Base-by-base conservation (phyloP, 2,888 invertebrate species). In the Aphrophora alni region DNA sequence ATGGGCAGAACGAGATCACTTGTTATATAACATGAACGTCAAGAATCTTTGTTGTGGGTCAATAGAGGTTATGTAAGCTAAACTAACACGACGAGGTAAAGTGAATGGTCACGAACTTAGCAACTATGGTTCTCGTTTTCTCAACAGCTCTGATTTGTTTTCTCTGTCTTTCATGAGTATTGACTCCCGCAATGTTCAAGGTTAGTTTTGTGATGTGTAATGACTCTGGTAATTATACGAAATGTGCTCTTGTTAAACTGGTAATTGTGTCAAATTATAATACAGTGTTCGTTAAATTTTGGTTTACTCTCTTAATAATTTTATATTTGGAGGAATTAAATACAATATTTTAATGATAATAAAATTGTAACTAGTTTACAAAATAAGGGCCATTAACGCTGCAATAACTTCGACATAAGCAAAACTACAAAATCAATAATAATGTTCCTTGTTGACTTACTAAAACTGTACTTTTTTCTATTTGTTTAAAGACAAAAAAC, bases 11-110 rank as follows among this genome's bases (percentile, higher is more conserved):
- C 59, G 21, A 59, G 59, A 59, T 59, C 59, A 59, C 21, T 3
- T 21, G 59, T 59, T 59, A 59, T 59, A 59, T 59, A 59, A 59
- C 21, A 21, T 33, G n/a, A 21, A 59, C 44, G 44, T 44, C 8
- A 21, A 14, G 59, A 59, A 59, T 59, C 59, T 59, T 59, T 59
- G 59, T 59, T 59, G 59, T 59, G 59, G 59, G 59, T 59, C 59
- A 59, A 59, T 59, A 59, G 59, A 59, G 59, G 59, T 59, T 59
- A 21, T 21, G 59, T 21, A 59, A 59, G 21, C 59, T 10, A 14
- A 44, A 4, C 12, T 21, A 59, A 59, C 59, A 59, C 59, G 59
- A 59, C 59, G 21, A 21, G 12, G 12, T 21, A n/a, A 21, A 59
- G 59, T 59, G 59, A 59, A 59, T 10, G 59, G 59, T 59, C 59